Evolutionary conservation across 2,113 vertebrate species (phyloP).

Genomic region (Perca fluviatilis): DNA sequence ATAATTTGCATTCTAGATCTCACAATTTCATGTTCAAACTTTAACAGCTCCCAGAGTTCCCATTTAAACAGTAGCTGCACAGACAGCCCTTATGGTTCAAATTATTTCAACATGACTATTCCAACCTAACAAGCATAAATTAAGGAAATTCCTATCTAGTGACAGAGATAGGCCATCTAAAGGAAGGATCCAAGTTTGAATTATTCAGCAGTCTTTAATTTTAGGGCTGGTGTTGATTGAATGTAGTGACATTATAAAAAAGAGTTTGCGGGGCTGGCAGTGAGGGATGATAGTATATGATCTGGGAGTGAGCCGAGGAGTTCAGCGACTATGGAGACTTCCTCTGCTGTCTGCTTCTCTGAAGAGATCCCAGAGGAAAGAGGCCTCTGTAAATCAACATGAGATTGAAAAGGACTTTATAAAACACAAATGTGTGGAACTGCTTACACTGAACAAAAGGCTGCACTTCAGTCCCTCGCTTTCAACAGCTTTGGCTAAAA

Average conservation of each 20-base stretch:
- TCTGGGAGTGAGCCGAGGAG: constrained; percentile 51
- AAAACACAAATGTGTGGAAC: constrained; percentile 81
- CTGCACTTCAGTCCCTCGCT: constrained; percentile 38
- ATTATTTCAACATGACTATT: constrained; percentile 82
- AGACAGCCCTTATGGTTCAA: constrained; percentile 78
- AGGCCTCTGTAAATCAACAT: constrained; percentile 72
- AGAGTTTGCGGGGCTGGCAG: constrained; percentile 55
- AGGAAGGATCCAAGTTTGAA: constrained; percentile 69
- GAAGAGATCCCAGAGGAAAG: constrained; percentile 57
- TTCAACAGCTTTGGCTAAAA: constrained; percentile 70
- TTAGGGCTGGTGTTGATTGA: constrained; percentile 75
- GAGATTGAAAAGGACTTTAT: constrained; percentile 72
- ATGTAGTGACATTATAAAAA: constrained; percentile 72
- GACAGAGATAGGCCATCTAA: constrained; percentile 76
- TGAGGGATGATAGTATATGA: constrained; percentile 56
- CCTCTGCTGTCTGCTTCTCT: constrained; percentile 62
- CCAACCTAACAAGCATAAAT: constrained; percentile 82
- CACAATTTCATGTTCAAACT: constrained; percentile 76
- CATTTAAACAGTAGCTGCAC: constrained; percentile 79
- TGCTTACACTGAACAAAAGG: constrained; percentile 70
- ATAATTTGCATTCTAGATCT: constrained; percentile 84
- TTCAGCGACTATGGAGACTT: constrained; percentile 60
- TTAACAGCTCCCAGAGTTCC: constrained; percentile 75
- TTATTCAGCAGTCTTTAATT: constrained; percentile 77
- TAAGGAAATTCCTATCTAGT: constrained; percentile 81